Evolutionary conservation across 2,888 invertebrate genomes (phyloP).

Genomic region (Perithous albicinctus): DNA sequence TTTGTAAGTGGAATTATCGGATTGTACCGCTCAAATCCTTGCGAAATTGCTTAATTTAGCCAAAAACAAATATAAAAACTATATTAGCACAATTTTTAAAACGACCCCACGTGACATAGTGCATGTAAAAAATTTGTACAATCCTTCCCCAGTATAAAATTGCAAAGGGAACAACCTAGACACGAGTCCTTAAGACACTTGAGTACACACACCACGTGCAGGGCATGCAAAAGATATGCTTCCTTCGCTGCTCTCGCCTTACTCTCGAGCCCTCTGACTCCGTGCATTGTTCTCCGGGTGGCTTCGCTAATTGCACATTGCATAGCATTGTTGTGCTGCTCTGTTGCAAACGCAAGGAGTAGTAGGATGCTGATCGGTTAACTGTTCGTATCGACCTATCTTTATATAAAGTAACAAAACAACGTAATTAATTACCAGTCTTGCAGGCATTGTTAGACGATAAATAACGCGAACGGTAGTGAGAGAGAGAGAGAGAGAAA

Average conservation of each 20-base stretch:
- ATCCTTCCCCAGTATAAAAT: not conserved
- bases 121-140: not conserved
- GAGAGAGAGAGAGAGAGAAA: too few species aligned
- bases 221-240: constrained; percentile 30
- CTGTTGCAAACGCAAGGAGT: constrained; percentile 47
- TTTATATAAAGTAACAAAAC: constrained; percentile 84
- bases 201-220: constrained; percentile 22
- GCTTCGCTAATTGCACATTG: constrained; percentile 84
- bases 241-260: constrained; percentile 27
- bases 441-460: constrained; percentile 83
- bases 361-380: constrained; percentile 73
- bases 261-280: constrained; percentile 58
- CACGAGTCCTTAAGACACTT: constrained; percentile 44
- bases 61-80: too few species aligned
- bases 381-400: constrained; percentile 82
- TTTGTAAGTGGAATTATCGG: too few species aligned
- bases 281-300: constrained; percentile 68
- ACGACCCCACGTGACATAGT: not conserved
- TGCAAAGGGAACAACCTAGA: not conserved
- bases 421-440: constrained; percentile 84
- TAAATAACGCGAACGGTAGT: constrained; percentile 81
- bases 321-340: constrained; percentile 81
- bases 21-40: too few species aligned
- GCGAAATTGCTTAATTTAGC: too few species aligned
- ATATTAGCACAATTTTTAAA: not conserved